Evolutionary conservation across 1,140 invertebrate species (phyloP).

Genomic region (Charaxes varanes): DNA sequence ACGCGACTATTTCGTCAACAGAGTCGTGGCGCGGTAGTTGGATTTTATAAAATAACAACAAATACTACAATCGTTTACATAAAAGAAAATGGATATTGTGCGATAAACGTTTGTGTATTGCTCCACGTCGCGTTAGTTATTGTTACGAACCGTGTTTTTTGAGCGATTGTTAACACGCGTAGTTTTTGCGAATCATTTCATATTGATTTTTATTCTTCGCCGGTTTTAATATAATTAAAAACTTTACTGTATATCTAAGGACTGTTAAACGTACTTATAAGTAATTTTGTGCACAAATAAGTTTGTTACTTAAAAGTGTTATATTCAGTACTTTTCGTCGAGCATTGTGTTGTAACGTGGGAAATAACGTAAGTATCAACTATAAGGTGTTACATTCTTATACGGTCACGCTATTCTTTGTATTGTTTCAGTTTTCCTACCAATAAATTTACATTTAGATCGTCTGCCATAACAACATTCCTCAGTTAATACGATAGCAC

Average conservation of each 20-base stretch:
- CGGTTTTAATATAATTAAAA: slow-evolving; percentile 58
- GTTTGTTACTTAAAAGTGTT: slow-evolving; percentile 27
- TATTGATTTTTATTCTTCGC: slow-evolving; percentile 69
- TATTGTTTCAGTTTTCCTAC: slow-evolving; percentile 2
- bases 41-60: slow-evolving; percentile 69
- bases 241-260: slow-evolving; percentile 32
- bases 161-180: slow-evolving; percentile 30
- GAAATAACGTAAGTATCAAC: slow-evolving; percentile 29
- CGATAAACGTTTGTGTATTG: slow-evolving; percentile 43
- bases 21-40: slow-evolving; percentile 70
- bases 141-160: slow-evolving; percentile 35
- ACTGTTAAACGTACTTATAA: slow-evolving; percentile 6
- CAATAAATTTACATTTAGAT: slow-evolving; percentile 1
- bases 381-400: slow-evolving; percentile 11
- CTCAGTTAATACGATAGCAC: neutral
- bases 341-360: slow-evolving; percentile 25
- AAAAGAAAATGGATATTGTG: slow-evolving; percentile 55
- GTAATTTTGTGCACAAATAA: slow-evolving; percentile 24
- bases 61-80: slow-evolving; percentile 55
- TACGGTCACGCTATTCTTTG: slow-evolving; percentile 5
- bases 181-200: slow-evolving; percentile 51
- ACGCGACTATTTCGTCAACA: slow-evolving; percentile 75
- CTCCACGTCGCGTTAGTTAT: slow-evolving; percentile 31
- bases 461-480: neutral
- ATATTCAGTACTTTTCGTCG: slow-evolving; percentile 16